Evolutionary conservation across 2,888 invertebrate species (phyloP).

Genomic region (Oligia latruncula): DNA sequence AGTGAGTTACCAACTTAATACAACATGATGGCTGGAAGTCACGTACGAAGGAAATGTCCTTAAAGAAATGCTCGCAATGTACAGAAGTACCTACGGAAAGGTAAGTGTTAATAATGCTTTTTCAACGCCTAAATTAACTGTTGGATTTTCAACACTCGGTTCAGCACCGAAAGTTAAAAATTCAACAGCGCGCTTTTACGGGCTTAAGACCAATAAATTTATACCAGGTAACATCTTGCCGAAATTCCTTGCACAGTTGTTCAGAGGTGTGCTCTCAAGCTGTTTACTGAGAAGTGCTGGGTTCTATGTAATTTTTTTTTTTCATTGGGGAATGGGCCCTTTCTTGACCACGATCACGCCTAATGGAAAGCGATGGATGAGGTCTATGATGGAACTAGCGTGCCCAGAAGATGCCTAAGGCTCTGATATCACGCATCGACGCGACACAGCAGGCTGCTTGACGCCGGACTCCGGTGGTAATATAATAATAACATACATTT

Average conservation of each 20-base stretch:
- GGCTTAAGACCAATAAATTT: constrained; percentile 18
- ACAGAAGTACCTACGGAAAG: constrained; percentile 3
- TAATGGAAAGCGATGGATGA: no score
- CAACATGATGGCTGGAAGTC: constrained; percentile 20
- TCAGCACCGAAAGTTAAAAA: neutral
- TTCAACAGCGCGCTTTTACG: neutral
- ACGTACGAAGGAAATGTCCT: constrained; percentile 30
- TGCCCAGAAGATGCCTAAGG: no score
- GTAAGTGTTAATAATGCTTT: neutral
- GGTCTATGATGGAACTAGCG: no score
- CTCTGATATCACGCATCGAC: no score
- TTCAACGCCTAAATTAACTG: neutral
- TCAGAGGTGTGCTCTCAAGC: neutral
- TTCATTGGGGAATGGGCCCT: no score
- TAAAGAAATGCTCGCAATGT: neutral
- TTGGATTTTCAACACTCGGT: neutral
- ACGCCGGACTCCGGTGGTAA: no score
- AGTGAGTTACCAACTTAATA: constrained; percentile 17
- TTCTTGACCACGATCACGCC: no score
- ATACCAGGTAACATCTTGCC: constrained; percentile 13
- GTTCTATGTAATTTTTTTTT: no score
- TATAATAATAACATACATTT: neutral
- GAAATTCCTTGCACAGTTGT: constrained; percentile 12
- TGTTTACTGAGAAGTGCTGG: neutral
- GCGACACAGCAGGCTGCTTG: no score